Conservation (phyloP, 1,140 invertebrate species). For the Onthophagus taurus region DNA sequence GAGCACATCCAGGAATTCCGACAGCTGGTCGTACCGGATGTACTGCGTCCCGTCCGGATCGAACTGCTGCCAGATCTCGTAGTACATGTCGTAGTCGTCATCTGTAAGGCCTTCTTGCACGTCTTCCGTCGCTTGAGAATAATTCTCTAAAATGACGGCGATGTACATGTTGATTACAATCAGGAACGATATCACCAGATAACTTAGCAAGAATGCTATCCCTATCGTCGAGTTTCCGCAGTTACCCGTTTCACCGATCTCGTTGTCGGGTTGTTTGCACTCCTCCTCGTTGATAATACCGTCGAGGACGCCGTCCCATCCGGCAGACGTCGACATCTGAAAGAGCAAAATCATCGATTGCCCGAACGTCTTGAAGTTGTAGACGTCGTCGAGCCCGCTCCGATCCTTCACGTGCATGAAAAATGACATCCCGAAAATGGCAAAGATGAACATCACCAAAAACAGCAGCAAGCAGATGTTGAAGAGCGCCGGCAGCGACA, state of each 20-base stretch:
- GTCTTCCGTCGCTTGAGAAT: conserved; percentile 92
- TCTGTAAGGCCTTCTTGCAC: conserved; percentile 96
- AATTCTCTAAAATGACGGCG: conserved; percentile 97
- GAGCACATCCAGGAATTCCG: conserved; percentile 89
- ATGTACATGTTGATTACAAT: conserved; percentile 99
- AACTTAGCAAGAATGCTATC: conserved; percentile 89
- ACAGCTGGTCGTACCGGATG: conserved; percentile 86
- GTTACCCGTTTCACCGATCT: conserved; percentile 78
- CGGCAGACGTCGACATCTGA: conserved; percentile 97
- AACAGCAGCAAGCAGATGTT: conserved; percentile 97
- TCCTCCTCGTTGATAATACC: conserved; percentile 94
- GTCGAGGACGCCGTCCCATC: conserved; percentile 92
- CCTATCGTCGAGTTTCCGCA: conserved; percentile 89
- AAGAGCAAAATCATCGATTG: conserved; percentile 97
- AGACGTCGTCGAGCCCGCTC: conserved; percentile 89
- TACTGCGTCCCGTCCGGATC: conserved; percentile 97
- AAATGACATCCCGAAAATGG: conserved; percentile 99
- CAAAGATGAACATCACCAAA: conserved; percentile 98
- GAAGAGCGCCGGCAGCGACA: conserved; percentile 95
- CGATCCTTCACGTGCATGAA: conserved; percentile 96
- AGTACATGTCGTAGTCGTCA: conserved; percentile 99
- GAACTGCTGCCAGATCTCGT: conserved; percentile 98
- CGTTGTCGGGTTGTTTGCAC: conserved; percentile 77
- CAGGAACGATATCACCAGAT: conserved; percentile 95
- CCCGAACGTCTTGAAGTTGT: conserved; percentile 98